Evolutionary conservation across 2,797 vertebrate species (phyloP).

Genomic region (Apogon hyalosoma): DNA sequence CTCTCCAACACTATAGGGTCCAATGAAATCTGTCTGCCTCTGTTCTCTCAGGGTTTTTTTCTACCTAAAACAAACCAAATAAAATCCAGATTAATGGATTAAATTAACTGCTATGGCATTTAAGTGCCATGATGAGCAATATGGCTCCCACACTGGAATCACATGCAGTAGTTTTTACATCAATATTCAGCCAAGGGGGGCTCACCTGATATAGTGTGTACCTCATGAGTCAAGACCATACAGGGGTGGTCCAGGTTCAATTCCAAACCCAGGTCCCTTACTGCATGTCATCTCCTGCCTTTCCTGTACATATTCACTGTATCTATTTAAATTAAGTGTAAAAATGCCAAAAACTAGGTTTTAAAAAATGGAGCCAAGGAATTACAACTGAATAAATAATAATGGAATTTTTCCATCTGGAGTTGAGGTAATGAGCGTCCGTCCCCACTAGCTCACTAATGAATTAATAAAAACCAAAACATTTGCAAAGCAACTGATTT

Average conservation of each 20-base stretch:
- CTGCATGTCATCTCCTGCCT: too few species aligned
- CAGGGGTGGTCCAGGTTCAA: too few species aligned
- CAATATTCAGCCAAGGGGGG: background rate
- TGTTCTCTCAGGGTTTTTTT: constrained; percentile 5
- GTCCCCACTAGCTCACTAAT: background rate
- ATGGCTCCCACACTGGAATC: constrained; percentile 14
- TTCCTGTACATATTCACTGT: too few species aligned
- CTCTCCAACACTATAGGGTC: background rate
- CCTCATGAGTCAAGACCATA: too few species aligned
- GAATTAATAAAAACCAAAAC: constrained; percentile 11
- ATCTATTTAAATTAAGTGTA: too few species aligned
- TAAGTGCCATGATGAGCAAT: constrained; percentile 10
- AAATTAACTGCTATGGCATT: background rate
- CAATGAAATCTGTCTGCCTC: background rate
- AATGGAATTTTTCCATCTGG: background rate
- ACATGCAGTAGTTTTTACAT: constrained; percentile 5
- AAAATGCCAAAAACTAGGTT: too few species aligned
- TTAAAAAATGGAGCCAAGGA: background rate
- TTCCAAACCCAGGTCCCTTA: too few species aligned
- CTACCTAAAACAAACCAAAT: constrained; percentile 1
- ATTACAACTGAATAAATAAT: background rate
- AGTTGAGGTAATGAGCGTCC: background rate
- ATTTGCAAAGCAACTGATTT: constrained; percentile 2
- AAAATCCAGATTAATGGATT: background rate
- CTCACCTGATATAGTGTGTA: too few species aligned